Evolutionary conservation across 1,140 invertebrate genomes (phyloP).

Genomic region (Holotrichia oblita): DNA sequence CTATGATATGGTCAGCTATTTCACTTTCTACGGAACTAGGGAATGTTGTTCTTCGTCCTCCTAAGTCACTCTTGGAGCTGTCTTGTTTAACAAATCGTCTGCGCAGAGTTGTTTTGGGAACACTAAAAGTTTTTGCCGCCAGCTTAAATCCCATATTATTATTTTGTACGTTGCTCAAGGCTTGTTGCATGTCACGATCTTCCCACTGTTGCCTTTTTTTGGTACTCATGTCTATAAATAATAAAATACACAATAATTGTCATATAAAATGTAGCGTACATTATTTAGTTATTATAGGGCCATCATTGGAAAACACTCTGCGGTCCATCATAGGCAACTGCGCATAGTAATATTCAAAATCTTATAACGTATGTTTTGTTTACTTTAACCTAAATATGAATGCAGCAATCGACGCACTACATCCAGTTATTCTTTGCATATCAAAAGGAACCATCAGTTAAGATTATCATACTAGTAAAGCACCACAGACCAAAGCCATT

Average conservation of each 20-base stretch:
- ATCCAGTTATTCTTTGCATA: constrained; percentile 7
- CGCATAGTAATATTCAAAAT: constrained; percentile 2
- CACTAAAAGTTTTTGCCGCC: constrained; percentile 36
- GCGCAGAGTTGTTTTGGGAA: constrained; percentile 37
- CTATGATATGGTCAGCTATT: constrained; percentile 27
- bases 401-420: constrained; percentile 2
- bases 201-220: constrained; percentile 33
- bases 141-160: constrained; percentile 37
- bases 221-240: constrained; percentile 20
- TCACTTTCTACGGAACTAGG: neutral
- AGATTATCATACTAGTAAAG: neutral
- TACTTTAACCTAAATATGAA: constrained; percentile 19
- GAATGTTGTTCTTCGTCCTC: constrained; percentile 25
- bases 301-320: neutral
- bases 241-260: constrained; percentile 16
- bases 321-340: neutral
- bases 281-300: neutral
- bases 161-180: neutral
- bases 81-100: neutral
- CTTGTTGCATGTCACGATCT: constrained; percentile 36
- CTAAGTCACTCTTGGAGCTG: constrained; percentile 17
- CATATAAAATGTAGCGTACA: neutral
- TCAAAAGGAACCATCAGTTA: neutral
- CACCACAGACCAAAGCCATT: constrained; percentile 5
- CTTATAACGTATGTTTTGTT: constrained; percentile 14